A percentile compares a stretch with the other conserved stretches of the same genome.
Evolutionary conservation across 2,113 vertebrate species (phyloP).

Genomic region (Apus apus): DNA sequence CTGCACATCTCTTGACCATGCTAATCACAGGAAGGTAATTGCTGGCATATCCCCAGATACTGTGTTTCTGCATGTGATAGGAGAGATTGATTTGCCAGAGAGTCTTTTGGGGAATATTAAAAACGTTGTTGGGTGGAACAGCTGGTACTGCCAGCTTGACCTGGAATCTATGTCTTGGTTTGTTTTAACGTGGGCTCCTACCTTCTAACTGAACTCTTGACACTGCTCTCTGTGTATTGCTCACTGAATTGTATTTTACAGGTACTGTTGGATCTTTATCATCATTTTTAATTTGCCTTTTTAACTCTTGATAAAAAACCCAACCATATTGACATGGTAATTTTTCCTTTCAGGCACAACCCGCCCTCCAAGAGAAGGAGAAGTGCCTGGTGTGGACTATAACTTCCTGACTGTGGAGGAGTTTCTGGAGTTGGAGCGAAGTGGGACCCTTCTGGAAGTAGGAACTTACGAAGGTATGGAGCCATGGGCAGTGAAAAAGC

Average conservation of each 20-base stretch:
- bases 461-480: constrained; percentile 95
- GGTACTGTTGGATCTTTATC: not conserved
- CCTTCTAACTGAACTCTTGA: not conserved
- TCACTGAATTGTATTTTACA: not conserved
- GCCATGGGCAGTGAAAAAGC: not conserved
- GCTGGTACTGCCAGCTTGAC: not conserved
- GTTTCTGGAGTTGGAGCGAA: constrained; percentile 92
- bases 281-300: not conserved
- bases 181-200: not conserved
- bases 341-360: constrained; percentile 88
- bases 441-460: constrained; percentile 94
- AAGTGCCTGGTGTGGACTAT: constrained; percentile 96
- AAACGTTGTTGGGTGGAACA: not conserved
- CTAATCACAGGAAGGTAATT: not conserved
- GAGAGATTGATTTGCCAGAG: not conserved
- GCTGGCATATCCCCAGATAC: not conserved
- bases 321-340: not conserved
- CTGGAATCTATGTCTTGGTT: not conserved
- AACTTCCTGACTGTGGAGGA: constrained; percentile 94
- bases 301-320: not conserved
- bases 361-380: constrained; percentile 91
- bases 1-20: not conserved
- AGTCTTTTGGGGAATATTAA: not conserved
- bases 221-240: not conserved
- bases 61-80: not conserved